Base-by-base conservation (phyloP, 2,797 vertebrate species). In the Notolabrus celidotus region DNA sequence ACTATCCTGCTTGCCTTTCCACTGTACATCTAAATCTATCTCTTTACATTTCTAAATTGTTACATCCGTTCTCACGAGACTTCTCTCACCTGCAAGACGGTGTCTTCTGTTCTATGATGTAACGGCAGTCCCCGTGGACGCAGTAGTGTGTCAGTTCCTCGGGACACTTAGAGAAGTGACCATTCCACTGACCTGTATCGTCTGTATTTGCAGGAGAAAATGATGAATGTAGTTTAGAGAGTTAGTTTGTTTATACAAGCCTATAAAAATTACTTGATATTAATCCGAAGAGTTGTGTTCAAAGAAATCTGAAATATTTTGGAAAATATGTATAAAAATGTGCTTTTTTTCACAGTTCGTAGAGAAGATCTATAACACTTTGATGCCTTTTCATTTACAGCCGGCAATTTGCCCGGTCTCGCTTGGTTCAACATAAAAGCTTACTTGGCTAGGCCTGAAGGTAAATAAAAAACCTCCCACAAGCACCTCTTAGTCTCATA, bases 101-200 rank as follows among this genome's bases (percentile, higher is more conserved):
- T 0, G 87, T 39, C 43, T 94, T 86, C 85, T 96, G 95, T 0
- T 94, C 93, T 83, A 90, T 70, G 7, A 98, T 60, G 74, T 95
- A 98, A 56, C 96, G 96, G 62, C 97, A 99, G 9, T 89, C 92
- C 53, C 97, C 97, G 8, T 95, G 95, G 74, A 98, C 66, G 4
- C 97, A 99, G 89, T 96, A 99, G 81, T 95, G 78, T 49, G 3
- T 70, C 27, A 95, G 94, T 12, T 95, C 86, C 61, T 94, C 87
- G 0, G 97, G 97, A 84, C 97, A 99, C 56, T 88, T 82, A 7
- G 95, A 94, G 83, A 97, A 97, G 89, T 97, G 96, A 5, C 93
- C 91, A 15, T 78, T 88, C 88, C 84, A 91, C 68, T 83, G 80
- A n/a, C 70, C 87, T 1, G 85, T 87, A 0, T 93, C 89, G 38